These are phyloP conservation scores for Meloidogyne chitwoodi DNA, from an alignment of 1,140 invertebrate species.

Conservation along the genomic window DNA sequence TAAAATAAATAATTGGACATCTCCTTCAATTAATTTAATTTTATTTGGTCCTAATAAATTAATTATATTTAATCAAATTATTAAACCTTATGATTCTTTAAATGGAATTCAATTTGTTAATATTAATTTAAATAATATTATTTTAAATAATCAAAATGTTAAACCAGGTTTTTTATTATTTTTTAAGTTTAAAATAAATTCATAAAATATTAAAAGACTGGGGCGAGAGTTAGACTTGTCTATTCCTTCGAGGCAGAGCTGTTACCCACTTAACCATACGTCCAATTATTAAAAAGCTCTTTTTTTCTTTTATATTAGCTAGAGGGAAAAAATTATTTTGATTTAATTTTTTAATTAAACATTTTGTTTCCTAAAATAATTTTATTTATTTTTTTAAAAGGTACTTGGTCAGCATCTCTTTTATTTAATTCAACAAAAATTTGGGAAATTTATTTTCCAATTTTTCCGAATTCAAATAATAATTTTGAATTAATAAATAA, in stretches of 20 bases:
- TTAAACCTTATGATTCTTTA: conserved; percentile 12
- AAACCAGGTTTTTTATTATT: background rate
- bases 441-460: background rate
- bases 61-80: background rate
- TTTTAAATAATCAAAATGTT: background rate
- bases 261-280: too few species aligned
- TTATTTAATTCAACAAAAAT: background rate
- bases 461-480: background rate
- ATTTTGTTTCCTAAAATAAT: too few species aligned
- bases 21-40: conserved; percentile 8
- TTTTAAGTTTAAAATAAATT: too few species aligned
- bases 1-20: background rate
- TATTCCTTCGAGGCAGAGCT: too few species aligned
- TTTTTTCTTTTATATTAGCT: too few species aligned
- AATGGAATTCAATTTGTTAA: conserved; percentile 9
- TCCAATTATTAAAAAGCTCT: too few species aligned
- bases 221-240: too few species aligned
- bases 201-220: too few species aligned
- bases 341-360: too few species aligned
- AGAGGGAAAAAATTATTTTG: too few species aligned
- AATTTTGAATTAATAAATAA: background rate
- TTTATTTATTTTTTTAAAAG: too few species aligned
- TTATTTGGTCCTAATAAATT: conserved; percentile 5
- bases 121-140: background rate
- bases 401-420: background rate